Conservation (phyloP, 2,888 invertebrate species). For the Sisyra terminalis region DNA sequence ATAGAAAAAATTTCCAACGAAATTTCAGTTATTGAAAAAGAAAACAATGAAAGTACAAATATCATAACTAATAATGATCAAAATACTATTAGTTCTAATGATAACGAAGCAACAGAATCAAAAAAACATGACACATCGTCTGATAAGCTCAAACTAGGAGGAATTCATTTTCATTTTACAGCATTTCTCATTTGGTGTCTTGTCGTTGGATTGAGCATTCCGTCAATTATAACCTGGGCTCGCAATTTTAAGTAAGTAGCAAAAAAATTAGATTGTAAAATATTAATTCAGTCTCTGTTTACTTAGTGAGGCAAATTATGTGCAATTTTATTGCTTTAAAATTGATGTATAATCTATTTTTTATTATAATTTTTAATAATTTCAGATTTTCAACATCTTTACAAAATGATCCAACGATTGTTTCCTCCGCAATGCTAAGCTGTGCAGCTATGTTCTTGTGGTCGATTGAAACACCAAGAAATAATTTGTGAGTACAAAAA, state of each 20-base stretch:
- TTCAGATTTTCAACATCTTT: slow-evolving; percentile 36
- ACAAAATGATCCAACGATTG: slow-evolving; percentile 43
- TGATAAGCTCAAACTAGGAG: slow-evolving; percentile 20
- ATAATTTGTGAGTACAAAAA: slow-evolving; percentile 37
- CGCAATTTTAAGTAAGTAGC: slow-evolving; percentile 56
- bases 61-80: slow-evolving; percentile 11
- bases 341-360: too few relatives aligned
- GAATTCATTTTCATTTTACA: slow-evolving; percentile 56
- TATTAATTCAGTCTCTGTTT: too few relatives aligned
- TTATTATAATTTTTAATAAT: too few relatives aligned
- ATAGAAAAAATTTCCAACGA: slow-evolving; percentile 12
- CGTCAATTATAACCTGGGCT: slow-evolving; percentile 63
- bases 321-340: too few relatives aligned
- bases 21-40: slow-evolving; percentile 11
- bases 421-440: slow-evolving; percentile 38
- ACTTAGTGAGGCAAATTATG: too few relatives aligned
- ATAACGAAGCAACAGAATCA: slow-evolving; percentile 3
- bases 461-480: slow-evolving; percentile 47
- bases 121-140: background rate
- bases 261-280: too few relatives aligned
- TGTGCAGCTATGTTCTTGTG: slow-evolving; percentile 43
- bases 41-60: slow-evolving; percentile 13
- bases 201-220: slow-evolving; percentile 49
- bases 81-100: slow-evolving; percentile 10
- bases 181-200: slow-evolving; percentile 51